These are phyloP conservation scores for Charadrius vociferus DNA, from an alignment of 2,113 vertebrate species.

Conservation along the genomic window DNA sequence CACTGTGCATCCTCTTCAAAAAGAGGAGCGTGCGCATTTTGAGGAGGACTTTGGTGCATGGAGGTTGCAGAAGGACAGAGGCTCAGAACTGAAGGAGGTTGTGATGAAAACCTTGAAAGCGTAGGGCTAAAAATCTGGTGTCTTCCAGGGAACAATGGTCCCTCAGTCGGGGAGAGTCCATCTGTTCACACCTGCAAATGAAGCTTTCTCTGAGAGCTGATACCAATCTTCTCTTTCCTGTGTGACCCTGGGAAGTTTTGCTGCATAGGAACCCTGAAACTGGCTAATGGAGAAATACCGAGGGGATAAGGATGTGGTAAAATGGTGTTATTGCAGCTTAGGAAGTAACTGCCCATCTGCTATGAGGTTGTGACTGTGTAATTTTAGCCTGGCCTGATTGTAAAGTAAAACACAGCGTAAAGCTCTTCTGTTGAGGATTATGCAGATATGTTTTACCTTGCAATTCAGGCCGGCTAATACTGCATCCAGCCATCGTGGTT, in stretches of 20 bases:
- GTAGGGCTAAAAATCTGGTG: not conserved
- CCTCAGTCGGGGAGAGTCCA: not conserved
- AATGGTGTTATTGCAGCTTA: conserved; percentile 11
- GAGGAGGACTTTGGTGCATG: not conserved
- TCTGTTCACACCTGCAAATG: conserved; percentile 49
- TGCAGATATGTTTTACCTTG: conserved; percentile 46
- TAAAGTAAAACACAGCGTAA: conserved; percentile 1
- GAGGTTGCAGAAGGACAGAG: conserved; percentile 13
- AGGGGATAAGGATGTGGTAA: not conserved
- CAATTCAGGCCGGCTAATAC: not conserved
- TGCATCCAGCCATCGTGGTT: not conserved
- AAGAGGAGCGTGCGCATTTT: not conserved
- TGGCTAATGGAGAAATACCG: not conserved
- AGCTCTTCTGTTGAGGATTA: conserved; percentile 52
- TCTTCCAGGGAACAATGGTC: not conserved
- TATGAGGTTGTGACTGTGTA: conserved; percentile 26
- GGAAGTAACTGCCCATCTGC: conserved; percentile 11
- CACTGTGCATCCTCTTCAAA: not conserved
- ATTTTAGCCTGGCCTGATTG: conserved; percentile 57
- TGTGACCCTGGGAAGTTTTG: conserved; percentile 2
- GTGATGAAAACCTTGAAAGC: not conserved
- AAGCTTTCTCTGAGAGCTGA: conserved; percentile 1
- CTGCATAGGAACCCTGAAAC: not conserved
- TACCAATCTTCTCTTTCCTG: not conserved
- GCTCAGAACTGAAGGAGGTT: not conserved